Evolutionary conservation across 64 coral and sea anemone species (phyloP).

Genomic region (Montipora cactus): DNA sequence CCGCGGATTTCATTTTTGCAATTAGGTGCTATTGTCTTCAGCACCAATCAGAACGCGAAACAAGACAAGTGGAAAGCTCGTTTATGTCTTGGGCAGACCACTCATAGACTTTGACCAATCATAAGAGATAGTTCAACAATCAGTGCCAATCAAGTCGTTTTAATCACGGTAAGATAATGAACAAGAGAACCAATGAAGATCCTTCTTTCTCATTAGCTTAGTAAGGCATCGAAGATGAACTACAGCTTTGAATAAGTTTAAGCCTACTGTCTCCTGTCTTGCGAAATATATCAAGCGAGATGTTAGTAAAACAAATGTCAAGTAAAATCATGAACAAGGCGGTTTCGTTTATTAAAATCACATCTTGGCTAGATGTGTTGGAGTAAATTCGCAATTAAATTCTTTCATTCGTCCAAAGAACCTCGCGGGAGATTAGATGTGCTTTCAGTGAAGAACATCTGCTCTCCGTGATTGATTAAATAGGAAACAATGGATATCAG

Average conservation of each 20-base stretch:
- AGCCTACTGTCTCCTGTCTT: background rate
- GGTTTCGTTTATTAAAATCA: constrained; percentile 29
- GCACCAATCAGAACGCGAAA: constrained; percentile 41
- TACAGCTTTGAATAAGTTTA: background rate
- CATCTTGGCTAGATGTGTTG: background rate
- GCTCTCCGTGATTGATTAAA: constrained; percentile 23
- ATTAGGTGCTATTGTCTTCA: constrained; percentile 77
- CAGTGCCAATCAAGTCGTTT: constrained; percentile 79
- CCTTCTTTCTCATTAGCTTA: constrained; percentile 37
- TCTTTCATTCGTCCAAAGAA: constrained; percentile 31
- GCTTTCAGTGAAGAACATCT: constrained; percentile 25
- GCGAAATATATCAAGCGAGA: background rate
- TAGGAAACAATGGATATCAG: background rate
- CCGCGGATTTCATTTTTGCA: constrained; percentile 80
- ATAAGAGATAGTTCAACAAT: constrained; percentile 21
- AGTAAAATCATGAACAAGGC: background rate
- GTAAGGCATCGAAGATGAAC: constrained; percentile 24
- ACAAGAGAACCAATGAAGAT: constrained; percentile 31
- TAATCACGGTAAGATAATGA: constrained; percentile 72
- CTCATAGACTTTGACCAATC: constrained; percentile 61
- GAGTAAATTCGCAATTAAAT: constrained; percentile 43
- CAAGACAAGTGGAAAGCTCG: constrained; percentile 48
- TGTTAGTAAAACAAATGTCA: background rate
- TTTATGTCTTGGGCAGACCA: constrained; percentile 61
- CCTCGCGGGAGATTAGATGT: constrained; percentile 29